Evolutionary conservation across 2,797 vertebrate genomes (phyloP).

Genomic region (Gymnocypris eckloni): DNA sequence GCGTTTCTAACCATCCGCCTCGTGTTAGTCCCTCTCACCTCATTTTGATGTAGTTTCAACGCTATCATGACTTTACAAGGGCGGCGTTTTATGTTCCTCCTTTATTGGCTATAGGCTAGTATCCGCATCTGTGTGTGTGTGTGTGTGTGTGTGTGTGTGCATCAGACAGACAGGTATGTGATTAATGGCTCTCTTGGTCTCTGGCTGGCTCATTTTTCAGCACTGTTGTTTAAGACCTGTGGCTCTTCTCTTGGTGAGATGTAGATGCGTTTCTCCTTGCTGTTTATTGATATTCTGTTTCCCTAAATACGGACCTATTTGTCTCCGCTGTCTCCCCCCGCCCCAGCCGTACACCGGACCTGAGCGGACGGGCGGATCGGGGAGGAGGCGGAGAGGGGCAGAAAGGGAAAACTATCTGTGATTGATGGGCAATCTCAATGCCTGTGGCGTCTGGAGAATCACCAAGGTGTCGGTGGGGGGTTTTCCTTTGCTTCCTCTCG

Average conservation of each 20-base stretch:
- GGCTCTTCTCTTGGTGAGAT: constrained; percentile 57
- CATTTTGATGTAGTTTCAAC: constrained; percentile 65
- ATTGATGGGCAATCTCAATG: constrained; percentile 69
- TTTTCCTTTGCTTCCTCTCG: constrained; percentile 30
- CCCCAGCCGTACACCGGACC: constrained; percentile 17
- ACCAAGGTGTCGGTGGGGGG: constrained; percentile 29
- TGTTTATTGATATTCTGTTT: constrained; percentile 79
- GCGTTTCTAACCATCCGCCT: neutral
- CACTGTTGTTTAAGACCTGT: constrained; percentile 76
- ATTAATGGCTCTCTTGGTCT: constrained; percentile 71
- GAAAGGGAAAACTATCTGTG: constrained; percentile 55
- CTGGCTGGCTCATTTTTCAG: constrained; percentile 74
- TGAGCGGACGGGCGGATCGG: neutral
- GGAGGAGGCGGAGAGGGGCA: constrained; percentile 14
- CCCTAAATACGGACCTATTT: constrained; percentile 75
- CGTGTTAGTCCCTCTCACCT: constrained; percentile 33
- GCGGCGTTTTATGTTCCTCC: constrained; percentile 74
- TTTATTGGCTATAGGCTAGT: constrained; percentile 70
- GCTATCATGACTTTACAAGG: constrained; percentile 69
- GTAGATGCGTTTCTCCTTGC: constrained; percentile 61
- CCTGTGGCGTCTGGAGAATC: constrained; percentile 60
- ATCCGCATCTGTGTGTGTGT: constrained; percentile 63
- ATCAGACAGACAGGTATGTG: constrained; percentile 57
- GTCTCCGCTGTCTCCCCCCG: constrained; percentile 67
- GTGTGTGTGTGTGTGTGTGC: constrained; percentile 36